Evolutionary conservation across 2,113 vertebrate species (phyloP), one percentile per base, ranked within the genome.

Genomic region (Clarias macrocephalus): DNA sequence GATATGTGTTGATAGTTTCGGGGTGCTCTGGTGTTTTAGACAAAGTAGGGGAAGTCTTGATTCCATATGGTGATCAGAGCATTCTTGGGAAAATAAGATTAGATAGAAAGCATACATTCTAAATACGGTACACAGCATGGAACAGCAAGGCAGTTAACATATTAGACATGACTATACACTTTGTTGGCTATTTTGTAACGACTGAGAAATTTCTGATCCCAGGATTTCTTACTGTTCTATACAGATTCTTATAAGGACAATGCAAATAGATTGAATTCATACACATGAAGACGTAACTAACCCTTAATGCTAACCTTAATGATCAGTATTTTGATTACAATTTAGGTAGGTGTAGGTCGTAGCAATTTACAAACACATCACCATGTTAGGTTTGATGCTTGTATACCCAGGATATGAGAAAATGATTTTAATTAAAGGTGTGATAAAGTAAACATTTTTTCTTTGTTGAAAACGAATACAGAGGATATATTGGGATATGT

Each of bases 1-100:
- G 12, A 52, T 87, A 33, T 52, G 59, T 82, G 86, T 75, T 33
- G 33, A 63, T 76, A 56, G 57, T 63, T 75, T 62, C 30, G 3
- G 5, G 33, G 12, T 6, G 18, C n/a, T 84, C 4, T 84, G 2
- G 23, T 83, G n/a, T 62, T 33, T 12, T 83, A 16, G 23, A 83
- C 42, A 54, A 68, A 75, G 6, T 48, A 48, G 62, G 63, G 21
- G 30, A 75, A 37, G 33, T 48, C 72, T 63, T 85, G 25, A 52
- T 54, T 11, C 30, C 82, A 59, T 72, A 73, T 75, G 83, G n/a
- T 80, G 48, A 23, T 56, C 75, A 66, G 42, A 66, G 19, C 18
- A 57, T 66, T 76, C 59, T 85, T 77, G 52, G 21, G 65, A 85
- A 62, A 75, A 23, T 48, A 48, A 2, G 9, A 85, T 65, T 37